Evolutionary conservation across 1,140 invertebrate species (phyloP).

Genomic region (Dendrolimus kikuchii): DNA sequence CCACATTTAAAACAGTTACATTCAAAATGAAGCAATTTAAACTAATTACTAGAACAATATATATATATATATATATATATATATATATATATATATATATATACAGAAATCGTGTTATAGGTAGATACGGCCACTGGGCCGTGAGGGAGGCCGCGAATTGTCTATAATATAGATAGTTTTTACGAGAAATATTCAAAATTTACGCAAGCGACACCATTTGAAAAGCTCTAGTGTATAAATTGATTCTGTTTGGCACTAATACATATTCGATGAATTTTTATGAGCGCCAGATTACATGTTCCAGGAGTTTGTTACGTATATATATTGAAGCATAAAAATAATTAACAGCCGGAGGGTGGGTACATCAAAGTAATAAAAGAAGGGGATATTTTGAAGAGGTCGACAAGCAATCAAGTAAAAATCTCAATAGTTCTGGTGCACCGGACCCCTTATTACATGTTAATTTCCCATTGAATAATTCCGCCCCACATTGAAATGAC

Average conservation of each 20-base stretch:
- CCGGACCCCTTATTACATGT: conserved; percentile 67
- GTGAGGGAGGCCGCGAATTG: too few relatives aligned
- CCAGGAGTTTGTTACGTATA: conserved; percentile 42
- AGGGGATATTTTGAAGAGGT: conserved; percentile 64
- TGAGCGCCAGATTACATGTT: conserved; percentile 44
- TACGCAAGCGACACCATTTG: too few relatives aligned
- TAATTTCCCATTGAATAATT: conserved; percentile 67
- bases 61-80: too few relatives aligned
- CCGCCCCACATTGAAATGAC: conserved; percentile 64
- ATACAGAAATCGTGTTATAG: too few relatives aligned
- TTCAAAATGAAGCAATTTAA: too few relatives aligned
- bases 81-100: too few relatives aligned
- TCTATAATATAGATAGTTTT: too few relatives aligned
- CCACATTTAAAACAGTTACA: too few relatives aligned
- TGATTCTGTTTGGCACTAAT: conserved; percentile 27
- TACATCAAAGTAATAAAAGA: conserved; percentile 65
- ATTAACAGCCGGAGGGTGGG: conserved; percentile 59
- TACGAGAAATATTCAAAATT: too few relatives aligned
- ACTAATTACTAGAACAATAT: too few relatives aligned
- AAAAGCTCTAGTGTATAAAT: too few relatives aligned
- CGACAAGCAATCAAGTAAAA: conserved; percentile 70
- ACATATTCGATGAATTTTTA: conserved; percentile 54
- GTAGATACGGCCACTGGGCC: too few relatives aligned
- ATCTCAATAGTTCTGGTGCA: conserved; percentile 68
- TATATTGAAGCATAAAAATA: conserved; percentile 65